Evolutionary conservation across 1,140 invertebrate genomes (phyloP), one percentile per base, ranked within the genome.

Genomic region (Harpegnathos saltator): DNA sequence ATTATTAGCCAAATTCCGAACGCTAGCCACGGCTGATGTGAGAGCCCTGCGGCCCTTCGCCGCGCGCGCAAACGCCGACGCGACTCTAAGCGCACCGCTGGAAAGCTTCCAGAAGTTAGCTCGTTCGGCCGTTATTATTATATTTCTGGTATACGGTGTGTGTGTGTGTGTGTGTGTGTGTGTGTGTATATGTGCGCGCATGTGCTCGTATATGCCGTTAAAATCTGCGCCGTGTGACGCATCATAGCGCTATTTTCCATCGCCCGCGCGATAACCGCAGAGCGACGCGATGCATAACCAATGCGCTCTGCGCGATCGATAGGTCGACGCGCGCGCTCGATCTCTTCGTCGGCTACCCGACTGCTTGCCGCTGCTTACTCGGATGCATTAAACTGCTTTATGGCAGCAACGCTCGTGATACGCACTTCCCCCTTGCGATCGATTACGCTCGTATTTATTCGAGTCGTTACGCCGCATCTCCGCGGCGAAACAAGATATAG

Each of bases 1-100:
- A 78, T 84, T 83, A 69, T 86, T 63, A 81, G 58, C 48, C 33
- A 65, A 85, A 86, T 85, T 85, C 38, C 69, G 14, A 68, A 48
- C 68, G 50, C 54, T 52, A 26, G 38, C 44, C 52, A 29, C 54
- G 14, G 22, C 3, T 38, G n/a, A n/a, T n/a, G 44, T 29, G 14
- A 22, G 3, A 9, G 26, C 24, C 48, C 14, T 65, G 52, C 12
- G 44, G 44, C 22, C 52, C 12, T 72, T 72, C 1, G n/a, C 24
- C 26, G 48, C 12, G 19, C 24, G 11, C 24, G 22, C 11, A 62
- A 75, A 12, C n/a, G 63, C 19, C 26, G 50, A 15, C 19, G 44
- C 19, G 22, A 48, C 29, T n/a, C n/a, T 59, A 24, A 38, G 50
- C 14, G 29, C 50, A 9, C 7, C 3, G 22, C 33, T 19, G 73